These are phyloP conservation scores for Myotis yumanensis DNA, from an alignment of 2,113 vertebrate genomes.

Conservation along the genomic window DNA sequence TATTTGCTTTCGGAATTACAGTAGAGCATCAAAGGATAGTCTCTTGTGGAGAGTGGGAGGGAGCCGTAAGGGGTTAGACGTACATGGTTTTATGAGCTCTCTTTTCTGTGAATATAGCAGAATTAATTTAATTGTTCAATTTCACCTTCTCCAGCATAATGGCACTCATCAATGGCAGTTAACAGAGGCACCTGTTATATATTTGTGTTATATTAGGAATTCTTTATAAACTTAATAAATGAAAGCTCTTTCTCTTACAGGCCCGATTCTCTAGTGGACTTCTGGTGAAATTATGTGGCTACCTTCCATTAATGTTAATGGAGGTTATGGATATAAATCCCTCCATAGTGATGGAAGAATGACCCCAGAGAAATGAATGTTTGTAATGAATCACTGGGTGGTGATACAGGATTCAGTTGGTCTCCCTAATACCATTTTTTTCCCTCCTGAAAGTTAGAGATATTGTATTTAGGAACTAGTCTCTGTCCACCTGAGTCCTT, in stretches of 20 bases:
- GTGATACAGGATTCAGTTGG: slow-evolving; percentile 35
- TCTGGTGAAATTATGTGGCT: slow-evolving; percentile 71
- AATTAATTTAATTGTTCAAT: slow-evolving; percentile 79
- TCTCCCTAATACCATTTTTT: slow-evolving; percentile 13
- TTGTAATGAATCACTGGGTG: slow-evolving; percentile 65
- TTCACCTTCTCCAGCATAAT: slow-evolving; percentile 70
- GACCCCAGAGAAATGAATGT: slow-evolving; percentile 69
- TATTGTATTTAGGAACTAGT: slow-evolving; percentile 15
- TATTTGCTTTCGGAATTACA: slow-evolving; percentile 38
- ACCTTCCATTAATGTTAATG: slow-evolving; percentile 75
- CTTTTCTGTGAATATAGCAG: slow-evolving; percentile 63
- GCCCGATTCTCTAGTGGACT: slow-evolving; percentile 39
- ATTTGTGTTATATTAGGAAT: slow-evolving; percentile 80
- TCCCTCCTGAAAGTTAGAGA: not conserved
- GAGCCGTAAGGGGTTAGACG: not conserved
- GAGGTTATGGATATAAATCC: slow-evolving; percentile 69
- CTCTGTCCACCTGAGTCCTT: not conserved
- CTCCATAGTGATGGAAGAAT: slow-evolving; percentile 33
- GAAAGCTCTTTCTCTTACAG: slow-evolving; percentile 63
- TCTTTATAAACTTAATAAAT: slow-evolving; percentile 79
- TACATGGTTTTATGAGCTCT: not conserved
- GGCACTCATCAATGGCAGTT: slow-evolving; percentile 74
- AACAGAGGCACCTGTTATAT: slow-evolving; percentile 68
- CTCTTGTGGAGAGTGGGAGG: not conserved
- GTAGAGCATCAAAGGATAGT: not conserved